Percentiles rank a stretch among this genome's conserved stretches.
These are phyloP conservation scores for Ceyx erithaca DNA, from an alignment of 2,797 vertebrate species.

Conservation along the genomic window DNA sequence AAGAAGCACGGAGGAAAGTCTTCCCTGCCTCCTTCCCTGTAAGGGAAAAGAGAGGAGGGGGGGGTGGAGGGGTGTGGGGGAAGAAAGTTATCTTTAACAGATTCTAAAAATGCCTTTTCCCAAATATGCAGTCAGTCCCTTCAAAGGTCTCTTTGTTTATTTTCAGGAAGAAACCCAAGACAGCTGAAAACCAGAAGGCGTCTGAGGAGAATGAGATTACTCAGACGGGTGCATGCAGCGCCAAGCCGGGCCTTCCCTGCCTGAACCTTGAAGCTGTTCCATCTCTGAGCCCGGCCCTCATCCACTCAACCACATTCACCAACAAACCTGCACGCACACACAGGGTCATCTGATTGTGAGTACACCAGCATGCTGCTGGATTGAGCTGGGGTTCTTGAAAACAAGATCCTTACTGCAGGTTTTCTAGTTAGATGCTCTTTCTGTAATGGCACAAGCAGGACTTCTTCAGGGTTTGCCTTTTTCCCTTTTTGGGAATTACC, in stretches of 20 bases:
- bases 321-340: constrained; percentile 82
- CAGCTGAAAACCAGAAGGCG: constrained; percentile 88
- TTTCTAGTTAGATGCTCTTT: constrained; percentile 15
- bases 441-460: neutral
- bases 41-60: constrained; percentile 27
- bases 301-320: constrained; percentile 83
- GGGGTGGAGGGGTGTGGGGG: neutral
- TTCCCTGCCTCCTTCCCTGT: constrained; percentile 67
- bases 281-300: constrained; percentile 79
- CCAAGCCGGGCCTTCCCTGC: constrained; percentile 85
- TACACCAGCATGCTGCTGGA: constrained; percentile 61
- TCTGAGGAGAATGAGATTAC: constrained; percentile 90
- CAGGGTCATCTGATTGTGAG: constrained; percentile 87
- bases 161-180: constrained; percentile 88
- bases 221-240: constrained; percentile 84
- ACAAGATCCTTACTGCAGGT: neutral
- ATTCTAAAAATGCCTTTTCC: constrained; percentile 87
- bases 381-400: neutral
- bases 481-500: neutral
- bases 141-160: constrained; percentile 86
- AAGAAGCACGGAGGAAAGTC: constrained; percentile 76
- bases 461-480: neutral
- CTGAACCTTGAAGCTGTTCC: constrained; percentile 87
- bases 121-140: constrained; percentile 82
- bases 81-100: constrained; percentile 84